Evolutionary conservation across 2,888 invertebrate species (phyloP).

Genomic region (Ganaspis brasiliensis): DNA sequence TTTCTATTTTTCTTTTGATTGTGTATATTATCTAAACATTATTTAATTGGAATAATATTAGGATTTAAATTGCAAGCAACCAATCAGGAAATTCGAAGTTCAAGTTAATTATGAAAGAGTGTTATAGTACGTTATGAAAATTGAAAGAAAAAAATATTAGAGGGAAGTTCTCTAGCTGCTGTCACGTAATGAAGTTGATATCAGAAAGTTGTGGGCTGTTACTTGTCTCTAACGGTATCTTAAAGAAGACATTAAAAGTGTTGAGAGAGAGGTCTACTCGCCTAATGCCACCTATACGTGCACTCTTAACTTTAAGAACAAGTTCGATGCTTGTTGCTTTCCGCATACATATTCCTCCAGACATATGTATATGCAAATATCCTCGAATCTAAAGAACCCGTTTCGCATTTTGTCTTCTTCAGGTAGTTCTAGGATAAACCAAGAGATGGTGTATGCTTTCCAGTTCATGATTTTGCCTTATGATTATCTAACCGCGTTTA

Average conservation of each 20-base stretch:
- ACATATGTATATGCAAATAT: conserved; percentile 49
- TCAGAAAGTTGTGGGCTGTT: conserved; percentile 18
- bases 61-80: not conserved
- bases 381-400: conserved; percentile 58
- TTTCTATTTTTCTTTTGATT: no score
- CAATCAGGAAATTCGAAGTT: not conserved
- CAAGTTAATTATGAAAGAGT: not conserved
- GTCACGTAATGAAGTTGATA: conserved; percentile 2
- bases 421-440: conserved; percentile 65
- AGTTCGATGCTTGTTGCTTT: conserved; percentile 62
- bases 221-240: conserved; percentile 24
- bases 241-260: conserved; percentile 49
- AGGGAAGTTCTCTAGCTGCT: not conserved
- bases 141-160: not conserved
- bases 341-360: conserved; percentile 17
- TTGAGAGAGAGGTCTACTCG: conserved; percentile 63
- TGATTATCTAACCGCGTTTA: not conserved
- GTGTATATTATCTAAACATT: no score
- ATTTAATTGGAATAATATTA: no score
- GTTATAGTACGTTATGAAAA: not conserved
- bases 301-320: conserved; percentile 67
- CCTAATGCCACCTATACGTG: conserved; percentile 60
- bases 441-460: conserved; percentile 68
- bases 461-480: not conserved
- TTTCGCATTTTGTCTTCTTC: conserved; percentile 61